Base-by-base conservation (phyloP, 92 coral and sea anemone genomes). In the Scolanthus callimorphus region DNA sequence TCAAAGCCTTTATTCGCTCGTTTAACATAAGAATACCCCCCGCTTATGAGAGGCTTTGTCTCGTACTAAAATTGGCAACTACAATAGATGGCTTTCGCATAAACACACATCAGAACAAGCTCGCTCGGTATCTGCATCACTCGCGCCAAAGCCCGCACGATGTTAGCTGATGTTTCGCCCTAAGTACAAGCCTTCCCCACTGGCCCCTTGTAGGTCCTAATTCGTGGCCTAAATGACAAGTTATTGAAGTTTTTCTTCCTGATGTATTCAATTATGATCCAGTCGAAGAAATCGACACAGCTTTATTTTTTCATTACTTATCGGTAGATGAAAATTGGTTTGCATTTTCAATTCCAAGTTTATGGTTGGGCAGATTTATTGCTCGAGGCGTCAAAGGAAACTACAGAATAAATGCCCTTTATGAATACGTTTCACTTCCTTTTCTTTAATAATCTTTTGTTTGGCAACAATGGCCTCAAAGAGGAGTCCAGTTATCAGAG, bases 11-110 rank as follows among this genome's bases (percentile, higher is more conserved):
- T 80, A 84, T 88, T 73, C 76, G 65, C 63, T 73, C 74, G 84
- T 76, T 94, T 94, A 80, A 86, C 99, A 89, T 89, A 71, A 89
- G 88, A 94, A 92, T 89, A 59, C 89, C 43, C 57, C 69, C 60
- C 67, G 85, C 91, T 71, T 73, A 81, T 78, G 86, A 80, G 58
- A 63, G 61, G 79, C 81, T 88, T 85, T 74, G 86, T 83, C 86
- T 73, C 81, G 41, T 79, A 43, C 71, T 83, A 85, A 83, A 76
- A 88, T 88, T 69, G 71, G 71, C 68, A 71, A 73, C 83, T 59
- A 72, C 71, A 80, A 83, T 50, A 71, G 67, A 71, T 27, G 64
- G 74, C 43, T 69, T 84, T 77, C 63, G 31, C 52, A 65, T 68
- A 88, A 82, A 83, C 60, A 76, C 49, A 76, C 74, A 82, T 73